Percentiles rank a stretch among this genome's conserved stretches.
phyloP scores from a whole-genome alignment of 2,888 invertebrate genomes.

The Lysandra coridon region DNA sequence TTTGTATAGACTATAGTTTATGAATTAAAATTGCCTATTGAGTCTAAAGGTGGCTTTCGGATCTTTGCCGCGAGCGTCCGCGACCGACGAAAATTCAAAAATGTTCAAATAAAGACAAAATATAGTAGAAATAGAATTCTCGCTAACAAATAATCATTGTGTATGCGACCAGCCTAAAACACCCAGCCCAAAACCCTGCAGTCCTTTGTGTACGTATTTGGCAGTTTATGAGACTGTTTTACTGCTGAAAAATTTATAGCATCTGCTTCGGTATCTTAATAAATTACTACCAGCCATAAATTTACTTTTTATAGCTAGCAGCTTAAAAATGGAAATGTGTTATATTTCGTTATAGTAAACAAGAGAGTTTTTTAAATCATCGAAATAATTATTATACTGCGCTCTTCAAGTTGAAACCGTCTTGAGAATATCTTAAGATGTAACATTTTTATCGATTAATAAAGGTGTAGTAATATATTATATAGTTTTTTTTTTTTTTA shows the following conservation, averaged over 20 bases:
- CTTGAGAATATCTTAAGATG: background rate
- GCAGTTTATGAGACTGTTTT: conserved; percentile 11
- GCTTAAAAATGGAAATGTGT: background rate
- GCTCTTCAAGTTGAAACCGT: too few relatives aligned
- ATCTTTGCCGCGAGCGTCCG: too few relatives aligned
- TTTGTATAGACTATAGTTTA: too few relatives aligned
- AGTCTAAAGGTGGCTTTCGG: too few relatives aligned
- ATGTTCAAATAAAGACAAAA: too few relatives aligned
- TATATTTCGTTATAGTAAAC: background rate
- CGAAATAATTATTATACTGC: too few relatives aligned
- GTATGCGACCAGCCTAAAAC: background rate
- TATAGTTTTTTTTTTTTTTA: too few relatives aligned
- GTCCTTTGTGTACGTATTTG: background rate
- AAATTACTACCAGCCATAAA: conserved; percentile 9
- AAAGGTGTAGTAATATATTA: background rate
- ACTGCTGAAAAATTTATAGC: conserved; percentile 13
- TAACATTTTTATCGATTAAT: background rate
- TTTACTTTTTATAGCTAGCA: background rate
- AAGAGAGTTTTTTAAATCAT: background rate
- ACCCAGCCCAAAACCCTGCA: background rate
- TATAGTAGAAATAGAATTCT: too few relatives aligned
- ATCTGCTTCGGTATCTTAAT: conserved; percentile 3
- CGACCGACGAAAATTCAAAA: too few relatives aligned
- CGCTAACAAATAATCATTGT: background rate
- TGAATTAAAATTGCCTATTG: too few relatives aligned